Conservation (phyloP, 2,888 invertebrate species). For the Altica lythri region DNA sequence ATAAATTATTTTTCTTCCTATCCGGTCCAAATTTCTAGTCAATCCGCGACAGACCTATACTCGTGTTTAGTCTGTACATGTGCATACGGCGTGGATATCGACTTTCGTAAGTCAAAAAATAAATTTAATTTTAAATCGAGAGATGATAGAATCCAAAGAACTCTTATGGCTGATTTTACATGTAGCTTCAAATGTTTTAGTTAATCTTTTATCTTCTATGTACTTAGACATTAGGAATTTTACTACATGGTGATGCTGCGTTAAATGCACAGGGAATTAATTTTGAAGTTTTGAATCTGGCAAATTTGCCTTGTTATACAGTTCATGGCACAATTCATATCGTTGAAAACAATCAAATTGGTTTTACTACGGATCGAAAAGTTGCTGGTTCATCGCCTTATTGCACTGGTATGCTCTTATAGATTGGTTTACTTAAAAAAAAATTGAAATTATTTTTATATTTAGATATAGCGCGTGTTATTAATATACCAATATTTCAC, state of each 20-base stretch:
- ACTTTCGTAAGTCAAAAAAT: no score
- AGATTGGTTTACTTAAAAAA: no score
- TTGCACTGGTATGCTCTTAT: conserved; percentile 78
- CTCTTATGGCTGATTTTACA: no score
- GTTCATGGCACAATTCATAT: conserved; percentile 93
- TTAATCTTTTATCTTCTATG: no score
- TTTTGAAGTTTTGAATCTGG: conserved; percentile 93
- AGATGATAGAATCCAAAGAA: no score
- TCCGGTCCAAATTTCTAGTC: no score
- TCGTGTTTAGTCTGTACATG: no score
- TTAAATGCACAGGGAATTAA: conserved; percentile 95
- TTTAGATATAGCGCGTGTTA: conserved; percentile 82
- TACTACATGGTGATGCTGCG: conserved; percentile 94
- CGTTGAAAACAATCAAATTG: conserved; percentile 94
- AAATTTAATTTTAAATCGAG: no score
- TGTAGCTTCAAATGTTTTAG: no score
- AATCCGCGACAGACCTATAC: no score
- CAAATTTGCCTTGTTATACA: conserved; percentile 90
- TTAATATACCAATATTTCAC: conserved; percentile 92
- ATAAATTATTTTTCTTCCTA: no score
- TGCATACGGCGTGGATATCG: no score
- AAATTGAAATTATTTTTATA: conserved; percentile 53
- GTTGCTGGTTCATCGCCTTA: conserved; percentile 85
- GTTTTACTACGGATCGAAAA: conserved; percentile 91
- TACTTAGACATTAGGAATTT: conserved; percentile 80